Conservation (phyloP, 2,797 vertebrate genomes). For the Morelia viridis region DNA sequence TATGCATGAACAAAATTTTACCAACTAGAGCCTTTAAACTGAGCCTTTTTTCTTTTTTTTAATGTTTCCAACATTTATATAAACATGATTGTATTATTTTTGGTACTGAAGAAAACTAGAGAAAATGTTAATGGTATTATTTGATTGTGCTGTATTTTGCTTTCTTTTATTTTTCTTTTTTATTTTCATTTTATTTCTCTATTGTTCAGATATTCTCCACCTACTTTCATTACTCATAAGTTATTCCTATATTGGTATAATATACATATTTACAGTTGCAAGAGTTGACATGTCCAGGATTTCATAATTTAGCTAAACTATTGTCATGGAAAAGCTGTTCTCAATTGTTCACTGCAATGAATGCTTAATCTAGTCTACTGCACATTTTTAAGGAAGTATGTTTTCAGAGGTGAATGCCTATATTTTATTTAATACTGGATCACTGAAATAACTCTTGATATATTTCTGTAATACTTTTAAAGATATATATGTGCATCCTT, state of each 20-base stretch:
- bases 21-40: background rate
- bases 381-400: background rate
- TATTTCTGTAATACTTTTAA: background rate
- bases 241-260: background rate
- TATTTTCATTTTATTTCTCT: background rate
- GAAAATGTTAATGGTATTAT: background rate
- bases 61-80: background rate
- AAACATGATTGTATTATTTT: background rate
- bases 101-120: background rate
- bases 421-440: slow-evolving; percentile 3
- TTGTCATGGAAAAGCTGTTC: background rate
- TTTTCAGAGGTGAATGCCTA: background rate
- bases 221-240: background rate
- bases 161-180: background rate
- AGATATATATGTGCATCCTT: slow-evolving; percentile 17
- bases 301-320: background rate
- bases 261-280: background rate
- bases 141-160: background rate
- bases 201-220: background rate
- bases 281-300: background rate
- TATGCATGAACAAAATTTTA: background rate
- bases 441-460: background rate
- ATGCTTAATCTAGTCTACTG: background rate
- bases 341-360: background rate
- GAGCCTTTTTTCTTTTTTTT: background rate